Conservation (phyloP, 2,113 vertebrate genomes). For the Catagonus wagneri region DNA sequence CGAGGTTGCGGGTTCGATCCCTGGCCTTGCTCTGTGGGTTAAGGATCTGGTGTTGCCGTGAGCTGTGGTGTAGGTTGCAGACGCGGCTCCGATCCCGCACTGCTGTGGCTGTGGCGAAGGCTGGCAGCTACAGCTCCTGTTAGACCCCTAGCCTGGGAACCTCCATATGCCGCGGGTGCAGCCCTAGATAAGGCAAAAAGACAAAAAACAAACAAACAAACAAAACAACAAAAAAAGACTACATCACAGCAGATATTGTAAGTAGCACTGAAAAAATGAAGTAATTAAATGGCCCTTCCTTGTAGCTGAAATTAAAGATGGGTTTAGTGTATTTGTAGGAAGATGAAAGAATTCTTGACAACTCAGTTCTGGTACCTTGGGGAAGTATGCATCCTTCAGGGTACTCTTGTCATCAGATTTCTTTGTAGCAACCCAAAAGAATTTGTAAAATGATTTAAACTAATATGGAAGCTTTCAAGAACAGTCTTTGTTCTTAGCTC, state of each 20-base stretch:
- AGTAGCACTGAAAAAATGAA: slow-evolving; percentile 9
- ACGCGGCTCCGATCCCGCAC: too few relatives aligned
- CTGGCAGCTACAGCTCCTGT: too few relatives aligned
- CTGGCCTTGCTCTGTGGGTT: too few relatives aligned
- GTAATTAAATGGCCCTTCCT: slow-evolving; percentile 25
- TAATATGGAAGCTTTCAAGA: slow-evolving; percentile 1
- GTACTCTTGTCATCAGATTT: neutral
- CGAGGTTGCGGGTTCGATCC: too few relatives aligned
- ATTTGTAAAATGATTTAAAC: slow-evolving; percentile 41
- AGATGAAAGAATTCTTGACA: neutral
- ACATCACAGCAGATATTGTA: slow-evolving; percentile 17
- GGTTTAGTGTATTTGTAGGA: neutral
- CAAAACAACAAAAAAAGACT: too few relatives aligned
- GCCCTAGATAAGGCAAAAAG: too few relatives aligned
- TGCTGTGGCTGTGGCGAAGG: too few relatives aligned
- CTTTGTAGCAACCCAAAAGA: neutral
- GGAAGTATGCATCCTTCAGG: neutral
- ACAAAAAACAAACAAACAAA: too few relatives aligned
- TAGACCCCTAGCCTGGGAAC: too few relatives aligned
- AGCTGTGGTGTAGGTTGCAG: too few relatives aligned
- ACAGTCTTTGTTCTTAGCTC: neutral
- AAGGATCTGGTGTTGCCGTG: too few relatives aligned
- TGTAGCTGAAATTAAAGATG: neutral
- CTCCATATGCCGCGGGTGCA: too few relatives aligned
- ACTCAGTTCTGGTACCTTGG: neutral